These are phyloP conservation scores for Ginglymostoma cirratum DNA, from an alignment of 2,113 vertebrate species.

Conservation along the genomic window DNA sequence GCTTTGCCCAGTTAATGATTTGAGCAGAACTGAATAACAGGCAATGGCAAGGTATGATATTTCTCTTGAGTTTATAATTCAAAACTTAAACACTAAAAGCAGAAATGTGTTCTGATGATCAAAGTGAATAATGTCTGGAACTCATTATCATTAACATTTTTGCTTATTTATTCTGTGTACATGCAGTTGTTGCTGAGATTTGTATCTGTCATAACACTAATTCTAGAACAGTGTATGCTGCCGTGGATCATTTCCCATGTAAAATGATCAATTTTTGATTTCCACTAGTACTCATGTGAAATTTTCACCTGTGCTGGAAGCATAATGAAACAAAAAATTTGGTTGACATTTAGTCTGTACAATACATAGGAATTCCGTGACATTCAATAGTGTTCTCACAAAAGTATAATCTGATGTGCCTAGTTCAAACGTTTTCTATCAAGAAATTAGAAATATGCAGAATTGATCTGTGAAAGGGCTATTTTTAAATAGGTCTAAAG, in stretches of 20 bases:
- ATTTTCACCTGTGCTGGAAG: neutral
- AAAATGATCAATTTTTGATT: neutral
- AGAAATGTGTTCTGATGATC: neutral
- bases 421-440: neutral
- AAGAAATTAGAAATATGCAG: neutral
- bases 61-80: neutral
- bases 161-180: neutral
- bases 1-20: neutral
- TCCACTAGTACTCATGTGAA: neutral
- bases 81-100: neutral
- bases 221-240: neutral
- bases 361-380: neutral
- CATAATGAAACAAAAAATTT: neutral
- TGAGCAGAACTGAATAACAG: neutral
- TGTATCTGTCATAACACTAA: neutral
- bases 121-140: neutral
- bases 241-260: neutral
- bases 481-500: neutral
- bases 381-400: constrained; percentile 14
- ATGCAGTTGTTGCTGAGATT: neutral
- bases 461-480: neutral
- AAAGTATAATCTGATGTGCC: neutral
- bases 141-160: neutral
- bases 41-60: neutral
- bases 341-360: neutral